Evolutionary conservation across 2,113 vertebrate genomes (phyloP), one percentile per base, ranked within the genome.

Genomic region (Genyomyrus donnyi): DNA sequence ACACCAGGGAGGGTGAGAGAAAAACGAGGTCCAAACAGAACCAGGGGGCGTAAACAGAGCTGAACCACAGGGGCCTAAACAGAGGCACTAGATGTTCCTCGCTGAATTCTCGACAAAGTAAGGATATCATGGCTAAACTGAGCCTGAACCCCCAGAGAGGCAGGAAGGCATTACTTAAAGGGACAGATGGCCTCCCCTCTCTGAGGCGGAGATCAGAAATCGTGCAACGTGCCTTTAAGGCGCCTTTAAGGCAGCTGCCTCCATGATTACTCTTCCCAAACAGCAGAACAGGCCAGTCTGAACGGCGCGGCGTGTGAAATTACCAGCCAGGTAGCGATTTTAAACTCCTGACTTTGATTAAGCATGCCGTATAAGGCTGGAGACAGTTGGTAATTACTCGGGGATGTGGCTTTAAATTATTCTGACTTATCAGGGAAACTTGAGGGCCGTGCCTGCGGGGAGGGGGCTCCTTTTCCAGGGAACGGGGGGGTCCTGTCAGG

Each of bases 321-420:
- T 39, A 83, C 46, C 49, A 58, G 49, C 74, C 27, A 42, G 70
- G 77, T 45, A 42, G 48, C 21, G 89, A 42, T 90, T 50, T 93
- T 91, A 91, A 93, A 66, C 86, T 70, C 3, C n/a, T 88, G 89
- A 24, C 90, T 89, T 88, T 91, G 91, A 95, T 93, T 94, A 94
- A 93, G 93, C 88, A 87, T 52, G 88, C 27, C 10, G 74, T 89
- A 93, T 91, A 92, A 93, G 90, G 93, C 88, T 85, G 88, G 77
- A 74, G 88, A 91, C 90, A 89, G 87, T 91, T 90, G 86, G 93
- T 85, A 84, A 93, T 91, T 92, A 92, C 91, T 92, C 90, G 46
- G 0, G 58, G 80, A 48, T 88, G 91, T 84, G 90, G 80, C 89
- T 84, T 50, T 92, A 91, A 93, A 91, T 89, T 84, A 93, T 89